Evolutionary conservation across 1,140 invertebrate species (phyloP), one percentile per base, ranked within the genome.

Genomic region (Macrocentrus cingulum): DNA sequence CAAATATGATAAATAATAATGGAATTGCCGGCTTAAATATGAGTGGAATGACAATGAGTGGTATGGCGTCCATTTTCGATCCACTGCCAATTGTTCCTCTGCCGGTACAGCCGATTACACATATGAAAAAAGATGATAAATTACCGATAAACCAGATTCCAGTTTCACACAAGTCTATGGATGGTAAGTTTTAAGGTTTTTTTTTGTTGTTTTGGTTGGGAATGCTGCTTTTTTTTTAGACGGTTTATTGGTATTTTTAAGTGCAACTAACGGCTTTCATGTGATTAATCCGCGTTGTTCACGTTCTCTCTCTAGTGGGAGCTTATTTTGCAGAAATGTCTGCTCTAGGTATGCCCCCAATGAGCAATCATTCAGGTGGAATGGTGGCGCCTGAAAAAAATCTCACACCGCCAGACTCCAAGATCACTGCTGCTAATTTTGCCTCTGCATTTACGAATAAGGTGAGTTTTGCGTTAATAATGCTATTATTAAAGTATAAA

Each of bases 21-120:
- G 79, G 81, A 0, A 76, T 82, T 48, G 73, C 82, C 0, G 70
- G 68, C 11, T 57, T 73, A 1, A 74, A 66, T 19, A 70, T 79
- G 51, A 69, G 61, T 9, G 57, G 71, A n/a, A 73, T 78, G 7
- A 75, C 74, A 32, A 80, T 84, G 63, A 69, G 75, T 2, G 75
- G 79, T 2, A 80, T 83, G 66, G 67, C 80, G n/a, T 87, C 87
- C 1, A 86, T 88, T 58, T 89, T 88, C 60, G 87, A 88, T 71
- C 84, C 86, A 0, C 51, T 85, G 16, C 82, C 82, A 18, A 70
- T 81, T 11, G 64, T 74, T 9, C 64, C 75, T 41, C 74, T 80
- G 52, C 78, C 81, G 9, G 77, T 77, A 67, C 66, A 80, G 67
- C 66, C 80, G 53, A 70, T 76, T 37, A 71, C 80, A 6, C 81